Percentiles rank a stretch among this genome's conserved stretches.
These are phyloP conservation scores for Poecilia wingei DNA, from an alignment of 2,797 vertebrate genomes.

Conservation along the genomic window DNA sequence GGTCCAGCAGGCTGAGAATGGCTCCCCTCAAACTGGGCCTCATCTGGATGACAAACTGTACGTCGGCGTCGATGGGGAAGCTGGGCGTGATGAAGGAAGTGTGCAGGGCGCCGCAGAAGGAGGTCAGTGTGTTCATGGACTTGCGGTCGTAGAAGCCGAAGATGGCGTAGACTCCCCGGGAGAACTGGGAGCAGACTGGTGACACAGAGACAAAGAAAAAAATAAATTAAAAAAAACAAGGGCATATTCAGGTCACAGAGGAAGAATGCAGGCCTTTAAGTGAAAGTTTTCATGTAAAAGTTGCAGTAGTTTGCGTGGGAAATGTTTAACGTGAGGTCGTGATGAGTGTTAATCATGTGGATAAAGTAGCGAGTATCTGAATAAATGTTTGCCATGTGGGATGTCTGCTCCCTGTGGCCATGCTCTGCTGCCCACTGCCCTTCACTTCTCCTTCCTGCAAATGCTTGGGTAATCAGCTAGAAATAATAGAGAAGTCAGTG, in stretches of 20 bases:
- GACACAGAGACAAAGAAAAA: slow-evolving; percentile 61
- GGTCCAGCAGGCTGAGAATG: slow-evolving; percentile 89
- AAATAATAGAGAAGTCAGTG: slow-evolving; percentile 73
- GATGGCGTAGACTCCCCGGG: slow-evolving; percentile 96
- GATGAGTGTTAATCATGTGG: slow-evolving; percentile 45
- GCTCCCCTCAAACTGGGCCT: slow-evolving; percentile 90
- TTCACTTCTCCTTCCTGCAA: slow-evolving; percentile 77
- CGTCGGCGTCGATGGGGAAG: slow-evolving; percentile 93
- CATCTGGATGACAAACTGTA: slow-evolving; percentile 99
- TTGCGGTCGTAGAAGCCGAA: slow-evolving; percentile 98
- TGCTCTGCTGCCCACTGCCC: slow-evolving; percentile 60
- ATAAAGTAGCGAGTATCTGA: slow-evolving; percentile 36
- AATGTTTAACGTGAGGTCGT: slow-evolving; percentile 19
- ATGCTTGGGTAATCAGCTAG: slow-evolving; percentile 73
- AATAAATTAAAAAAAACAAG: too few species aligned
- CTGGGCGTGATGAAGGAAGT: slow-evolving; percentile 98
- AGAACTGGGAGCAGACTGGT: slow-evolving; percentile 98
- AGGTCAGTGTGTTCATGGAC: slow-evolving; percentile 98
- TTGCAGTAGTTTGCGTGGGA: neutral
- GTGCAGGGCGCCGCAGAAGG: slow-evolving; percentile 97
- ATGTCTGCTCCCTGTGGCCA: slow-evolving; percentile 52
- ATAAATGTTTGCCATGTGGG: slow-evolving; percentile 58
- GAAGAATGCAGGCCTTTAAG: neutral
- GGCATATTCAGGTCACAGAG: slow-evolving; percentile 36
- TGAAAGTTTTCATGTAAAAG: slow-evolving; percentile 4